Percentiles rank a stretch among this genome's conserved stretches.
phyloP scores from a whole-genome alignment of 2,113 vertebrate species.

The Bubo bubo region DNA sequence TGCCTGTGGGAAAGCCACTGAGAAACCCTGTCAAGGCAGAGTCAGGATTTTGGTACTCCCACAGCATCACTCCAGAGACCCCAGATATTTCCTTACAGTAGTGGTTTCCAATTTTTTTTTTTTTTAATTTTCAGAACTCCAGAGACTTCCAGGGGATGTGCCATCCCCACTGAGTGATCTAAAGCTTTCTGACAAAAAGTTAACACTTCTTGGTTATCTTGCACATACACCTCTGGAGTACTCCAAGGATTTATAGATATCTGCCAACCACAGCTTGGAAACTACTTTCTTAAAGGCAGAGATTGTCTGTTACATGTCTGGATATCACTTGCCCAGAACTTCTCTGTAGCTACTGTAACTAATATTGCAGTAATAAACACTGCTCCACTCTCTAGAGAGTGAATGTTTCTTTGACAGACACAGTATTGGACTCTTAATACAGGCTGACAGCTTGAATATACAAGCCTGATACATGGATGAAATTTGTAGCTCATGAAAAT shows the following conservation, averaged over 20 bases:
- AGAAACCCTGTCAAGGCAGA: not conserved
- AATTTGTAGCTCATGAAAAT: not conserved
- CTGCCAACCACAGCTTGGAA: not conserved
- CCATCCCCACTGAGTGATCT: not conserved
- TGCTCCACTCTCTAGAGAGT: not conserved
- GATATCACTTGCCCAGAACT: not conserved
- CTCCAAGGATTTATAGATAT: not conserved
- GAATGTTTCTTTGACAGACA: not conserved
- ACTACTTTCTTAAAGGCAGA: not conserved
- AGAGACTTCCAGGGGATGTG: not conserved
- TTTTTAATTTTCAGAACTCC: not conserved
- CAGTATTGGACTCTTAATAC: not conserved
- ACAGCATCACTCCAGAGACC: not conserved
- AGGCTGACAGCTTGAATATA: not conserved
- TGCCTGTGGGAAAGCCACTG: not conserved
- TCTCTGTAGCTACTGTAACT: not conserved
- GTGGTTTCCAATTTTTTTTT: not conserved
- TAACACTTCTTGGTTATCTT: not conserved
- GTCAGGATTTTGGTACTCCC: not conserved
- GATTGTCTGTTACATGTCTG: not conserved
- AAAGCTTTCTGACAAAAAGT: not conserved
- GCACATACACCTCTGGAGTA: not conserved
- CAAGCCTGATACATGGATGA: not conserved
- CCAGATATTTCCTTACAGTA: not conserved
- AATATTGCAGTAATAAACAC: not conserved